Conservation (phyloP, 2,888 invertebrate genomes). For the Drosophila yooni region DNA sequence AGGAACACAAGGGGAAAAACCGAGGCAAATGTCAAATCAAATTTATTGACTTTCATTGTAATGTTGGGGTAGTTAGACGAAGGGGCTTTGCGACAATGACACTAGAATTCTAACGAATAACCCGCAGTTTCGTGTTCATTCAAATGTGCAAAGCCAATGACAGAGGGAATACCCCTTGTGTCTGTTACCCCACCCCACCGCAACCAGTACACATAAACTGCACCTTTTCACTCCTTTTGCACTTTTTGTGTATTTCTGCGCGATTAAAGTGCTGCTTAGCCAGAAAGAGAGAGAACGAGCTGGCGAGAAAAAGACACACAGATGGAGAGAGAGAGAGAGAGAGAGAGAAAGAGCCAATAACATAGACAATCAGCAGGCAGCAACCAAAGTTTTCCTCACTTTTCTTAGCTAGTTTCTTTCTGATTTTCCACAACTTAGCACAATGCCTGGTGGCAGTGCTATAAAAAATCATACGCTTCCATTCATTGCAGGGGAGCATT, state of each 20-base stretch:
- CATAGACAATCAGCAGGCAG: slow-evolving; percentile 63
- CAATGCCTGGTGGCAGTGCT: slow-evolving; percentile 64
- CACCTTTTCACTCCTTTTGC: slow-evolving; percentile 62
- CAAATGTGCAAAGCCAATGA: slow-evolving; percentile 79
- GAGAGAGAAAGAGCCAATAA: slow-evolving; percentile 15
- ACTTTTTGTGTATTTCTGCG: slow-evolving; percentile 52
- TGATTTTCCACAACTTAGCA: slow-evolving; percentile 53
- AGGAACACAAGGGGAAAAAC: slow-evolving; percentile 26
- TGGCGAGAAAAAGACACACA: neutral
- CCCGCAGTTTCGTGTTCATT: slow-evolving; percentile 62
- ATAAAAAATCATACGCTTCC: slow-evolving; percentile 76
- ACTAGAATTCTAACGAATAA: slow-evolving; percentile 41
- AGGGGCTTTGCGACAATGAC: slow-evolving; percentile 30
- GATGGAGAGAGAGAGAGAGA: neutral
- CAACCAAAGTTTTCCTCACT: slow-evolving; percentile 34
- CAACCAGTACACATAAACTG: slow-evolving; percentile 35
- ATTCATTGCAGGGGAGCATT: slow-evolving; percentile 43
- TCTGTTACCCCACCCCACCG: neutral
- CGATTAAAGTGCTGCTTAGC: slow-evolving; percentile 70
- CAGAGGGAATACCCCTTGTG: slow-evolving; percentile 20
- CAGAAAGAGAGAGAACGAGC: slow-evolving; percentile 5
- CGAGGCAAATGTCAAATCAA: slow-evolving; percentile 74
- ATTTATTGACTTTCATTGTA: slow-evolving; percentile 80
- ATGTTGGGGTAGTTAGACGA: slow-evolving; percentile 25
- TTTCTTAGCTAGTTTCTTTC: slow-evolving; percentile 21